Evolutionary conservation across 2,113 vertebrate species (phyloP).

Genomic region (Hiodon alosoides): DNA sequence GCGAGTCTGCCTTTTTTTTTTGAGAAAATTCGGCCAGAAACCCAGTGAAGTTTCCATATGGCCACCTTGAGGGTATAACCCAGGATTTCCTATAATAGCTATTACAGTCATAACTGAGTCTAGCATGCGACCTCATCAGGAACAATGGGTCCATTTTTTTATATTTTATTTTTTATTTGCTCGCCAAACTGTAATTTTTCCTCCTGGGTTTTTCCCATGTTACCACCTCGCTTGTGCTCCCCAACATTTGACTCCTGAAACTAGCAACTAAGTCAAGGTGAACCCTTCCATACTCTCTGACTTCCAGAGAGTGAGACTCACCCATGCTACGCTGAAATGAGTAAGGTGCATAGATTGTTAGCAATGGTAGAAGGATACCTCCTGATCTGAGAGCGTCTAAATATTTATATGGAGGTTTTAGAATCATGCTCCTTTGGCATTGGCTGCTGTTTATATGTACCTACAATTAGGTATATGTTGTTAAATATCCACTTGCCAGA

Average conservation of each 20-base stretch:
- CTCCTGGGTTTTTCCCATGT: slow-evolving; percentile 25
- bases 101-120: slow-evolving; percentile 71
- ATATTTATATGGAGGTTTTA: not conserved
- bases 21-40: slow-evolving; percentile 56
- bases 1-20: slow-evolving; percentile 79
- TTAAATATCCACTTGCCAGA: no score
- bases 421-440: not conserved
- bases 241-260: slow-evolving; percentile 17
- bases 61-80: slow-evolving; percentile 76
- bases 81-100: slow-evolving; percentile 83
- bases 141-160: slow-evolving; percentile 58
- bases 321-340: slow-evolving; percentile 50
- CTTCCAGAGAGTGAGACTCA: slow-evolving; percentile 14
- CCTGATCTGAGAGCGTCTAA: not conserved
- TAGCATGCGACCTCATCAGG: slow-evolving; percentile 60
- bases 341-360: slow-evolving; percentile 61
- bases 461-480: no score
- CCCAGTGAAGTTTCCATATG: slow-evolving; percentile 87
- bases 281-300: slow-evolving; percentile 45
- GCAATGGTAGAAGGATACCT: slow-evolving; percentile 48
- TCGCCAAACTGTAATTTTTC: slow-evolving; percentile 46
- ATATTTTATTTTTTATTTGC: slow-evolving; percentile 40
- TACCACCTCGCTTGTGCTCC: slow-evolving; percentile 44
- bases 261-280: slow-evolving; percentile 62
- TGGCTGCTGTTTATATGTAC: not conserved